phyloP scores from a whole-genome alignment of 2,888 invertebrate species.

The Dimorphilus gyrociliatus region DNA sequence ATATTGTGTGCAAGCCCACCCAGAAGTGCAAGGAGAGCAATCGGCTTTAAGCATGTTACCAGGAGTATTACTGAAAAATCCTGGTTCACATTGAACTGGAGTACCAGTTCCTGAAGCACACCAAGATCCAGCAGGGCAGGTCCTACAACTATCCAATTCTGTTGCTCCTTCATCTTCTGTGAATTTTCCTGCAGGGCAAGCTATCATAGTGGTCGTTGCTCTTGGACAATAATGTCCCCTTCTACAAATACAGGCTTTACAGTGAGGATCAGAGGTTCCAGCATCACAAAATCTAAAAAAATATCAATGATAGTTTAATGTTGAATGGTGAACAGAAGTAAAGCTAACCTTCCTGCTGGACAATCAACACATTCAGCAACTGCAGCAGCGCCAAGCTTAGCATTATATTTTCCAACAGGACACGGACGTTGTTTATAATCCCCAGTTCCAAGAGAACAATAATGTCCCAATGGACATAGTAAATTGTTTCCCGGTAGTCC shows the following conservation, averaged over 20 bases:
- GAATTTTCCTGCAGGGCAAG: slow-evolving; percentile 25
- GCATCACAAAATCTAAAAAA: slow-evolving; percentile 19
- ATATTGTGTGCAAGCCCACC: slow-evolving; percentile 21
- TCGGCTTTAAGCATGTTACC: slow-evolving; percentile 11
- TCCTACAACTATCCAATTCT: slow-evolving; percentile 17
- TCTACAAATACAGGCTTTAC: slow-evolving; percentile 22
- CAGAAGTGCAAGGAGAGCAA: slow-evolving; percentile 22
- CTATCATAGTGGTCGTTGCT: slow-evolving; percentile 12
- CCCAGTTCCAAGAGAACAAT: slow-evolving; percentile 20
- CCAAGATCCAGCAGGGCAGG: slow-evolving; percentile 13
- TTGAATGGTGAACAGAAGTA: too few species aligned
- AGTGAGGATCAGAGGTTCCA: slow-evolving; percentile 22
- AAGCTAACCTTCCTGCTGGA: too few species aligned
- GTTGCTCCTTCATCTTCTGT: slow-evolving; percentile 24
- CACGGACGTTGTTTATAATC: slow-evolving; percentile 21
- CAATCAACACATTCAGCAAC: slow-evolving; percentile 19
- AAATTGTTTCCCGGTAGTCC: slow-evolving; percentile 15
- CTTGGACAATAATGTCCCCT: slow-evolving; percentile 23
- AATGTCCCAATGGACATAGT: slow-evolving; percentile 16
- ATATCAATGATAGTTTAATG: too few species aligned
- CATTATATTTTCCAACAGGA: slow-evolving; percentile 12
- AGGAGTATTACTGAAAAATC: slow-evolving; percentile 20
- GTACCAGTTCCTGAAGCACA: slow-evolving; percentile 16
- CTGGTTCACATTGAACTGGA: slow-evolving; percentile 18
- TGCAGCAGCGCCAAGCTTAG: slow-evolving; percentile 14